These are phyloP conservation scores for Oligia strigilis DNA, from an alignment of 2,888 invertebrate species.

Conservation along the genomic window DNA sequence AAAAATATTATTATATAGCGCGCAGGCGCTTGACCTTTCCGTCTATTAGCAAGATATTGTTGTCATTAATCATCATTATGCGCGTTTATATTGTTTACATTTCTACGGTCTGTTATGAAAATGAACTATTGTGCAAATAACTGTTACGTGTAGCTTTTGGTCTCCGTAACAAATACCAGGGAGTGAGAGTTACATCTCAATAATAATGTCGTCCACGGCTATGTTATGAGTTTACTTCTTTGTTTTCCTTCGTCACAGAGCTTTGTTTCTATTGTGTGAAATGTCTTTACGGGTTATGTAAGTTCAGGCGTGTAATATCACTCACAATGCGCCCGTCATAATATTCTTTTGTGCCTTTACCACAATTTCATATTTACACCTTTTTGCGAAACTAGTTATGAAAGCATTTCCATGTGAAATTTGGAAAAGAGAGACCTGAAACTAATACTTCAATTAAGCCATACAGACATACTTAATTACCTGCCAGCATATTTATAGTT, in stretches of 20 bases:
- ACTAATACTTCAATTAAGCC: neutral
- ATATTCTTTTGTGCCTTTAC: constrained; percentile 35
- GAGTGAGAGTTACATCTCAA: constrained; percentile 51
- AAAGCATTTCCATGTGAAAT: neutral
- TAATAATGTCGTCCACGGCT: constrained; percentile 22
- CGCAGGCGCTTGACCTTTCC: constrained; percentile 25
- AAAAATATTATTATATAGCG: neutral
- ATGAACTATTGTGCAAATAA: constrained; percentile 15
- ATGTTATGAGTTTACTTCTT: constrained; percentile 42
- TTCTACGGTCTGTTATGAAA: constrained; percentile 23
- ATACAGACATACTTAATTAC: neutral
- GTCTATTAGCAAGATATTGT: neutral
- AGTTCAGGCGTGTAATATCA: constrained; percentile 38
- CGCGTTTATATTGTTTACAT: constrained; percentile 13
- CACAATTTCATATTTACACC: constrained; percentile 14
- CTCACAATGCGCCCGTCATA: constrained; percentile 36
- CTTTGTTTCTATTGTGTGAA: constrained; percentile 55
- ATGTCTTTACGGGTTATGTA: constrained; percentile 56
- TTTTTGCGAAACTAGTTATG: constrained; percentile 1
- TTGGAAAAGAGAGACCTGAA: neutral
- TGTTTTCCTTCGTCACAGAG: constrained; percentile 43
- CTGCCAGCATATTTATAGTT: neutral
- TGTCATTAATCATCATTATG: constrained; percentile 21
- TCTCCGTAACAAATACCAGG: constrained; percentile 25
- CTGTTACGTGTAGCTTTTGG: constrained; percentile 47